A percentile compares a stretch with the other conserved stretches of the same genome.
Evolutionary conservation across 2,888 invertebrate genomes (phyloP).

Genomic region (Dicycla oo): DNA sequence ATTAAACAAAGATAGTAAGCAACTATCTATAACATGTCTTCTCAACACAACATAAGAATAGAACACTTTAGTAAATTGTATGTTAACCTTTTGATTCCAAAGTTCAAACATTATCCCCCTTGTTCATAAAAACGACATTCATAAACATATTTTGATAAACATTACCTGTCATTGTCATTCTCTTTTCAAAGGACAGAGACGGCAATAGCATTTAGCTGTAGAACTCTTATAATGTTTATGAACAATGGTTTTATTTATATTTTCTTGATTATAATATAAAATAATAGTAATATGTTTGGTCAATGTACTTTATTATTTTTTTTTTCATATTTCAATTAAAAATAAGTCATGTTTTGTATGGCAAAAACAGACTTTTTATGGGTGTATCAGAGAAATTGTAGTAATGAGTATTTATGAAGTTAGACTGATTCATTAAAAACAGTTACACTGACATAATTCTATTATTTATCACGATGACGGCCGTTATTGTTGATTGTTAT

Average conservation of each 20-base stretch:
- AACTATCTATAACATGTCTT: conserved; percentile 41
- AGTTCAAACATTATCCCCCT: conserved; percentile 55
- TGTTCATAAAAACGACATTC: conserved; percentile 57
- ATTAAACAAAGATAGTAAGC: conserved; percentile 59
- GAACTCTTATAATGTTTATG: conserved; percentile 23
- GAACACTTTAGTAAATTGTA: conserved; percentile 28
- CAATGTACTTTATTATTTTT: conserved; percentile 32
- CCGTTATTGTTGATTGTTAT: conserved; percentile 51
- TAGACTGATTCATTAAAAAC: conserved; percentile 36
- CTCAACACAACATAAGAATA: conserved; percentile 38
- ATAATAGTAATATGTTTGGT: conserved; percentile 20
- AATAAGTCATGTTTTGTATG: conserved; percentile 12
- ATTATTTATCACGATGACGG: conserved; percentile 34
- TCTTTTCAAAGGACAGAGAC: conserved; percentile 45
- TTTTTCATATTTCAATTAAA: conserved; percentile 11
- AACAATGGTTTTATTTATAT: conserved; percentile 33
- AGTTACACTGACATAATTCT: conserved; percentile 50
- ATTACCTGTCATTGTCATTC: conserved; percentile 60
- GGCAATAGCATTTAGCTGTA: conserved; percentile 35
- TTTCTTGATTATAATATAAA: conserved; percentile 18
- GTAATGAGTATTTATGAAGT: conserved; percentile 26
- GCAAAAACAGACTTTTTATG: conserved; percentile 9
- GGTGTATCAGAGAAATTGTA: conserved; percentile 8
- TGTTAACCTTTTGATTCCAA: conserved; percentile 57
- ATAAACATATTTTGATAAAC: conserved; percentile 60